phyloP scores from a whole-genome alignment of 2,797 vertebrate species.

The Lepidocolaptes lacrymiger region DNA sequence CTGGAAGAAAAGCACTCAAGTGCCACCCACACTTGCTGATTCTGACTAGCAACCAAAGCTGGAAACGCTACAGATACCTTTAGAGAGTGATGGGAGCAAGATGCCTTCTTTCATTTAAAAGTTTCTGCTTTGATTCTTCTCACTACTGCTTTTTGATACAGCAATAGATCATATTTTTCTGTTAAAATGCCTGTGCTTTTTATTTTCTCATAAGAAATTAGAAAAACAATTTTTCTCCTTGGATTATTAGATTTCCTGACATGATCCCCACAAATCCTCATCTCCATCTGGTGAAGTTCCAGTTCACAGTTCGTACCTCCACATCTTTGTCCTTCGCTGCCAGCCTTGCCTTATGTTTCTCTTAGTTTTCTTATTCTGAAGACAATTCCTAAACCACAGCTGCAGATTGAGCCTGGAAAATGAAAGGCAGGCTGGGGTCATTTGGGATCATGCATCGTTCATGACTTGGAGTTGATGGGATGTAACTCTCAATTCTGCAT shows the following conservation, averaged over 20 bases:
- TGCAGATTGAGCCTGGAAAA: background rate
- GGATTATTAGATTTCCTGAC: background rate
- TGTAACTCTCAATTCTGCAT: background rate
- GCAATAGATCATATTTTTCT: background rate
- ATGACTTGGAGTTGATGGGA: background rate
- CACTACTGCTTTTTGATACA: constrained; percentile 1
- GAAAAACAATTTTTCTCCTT: background rate
- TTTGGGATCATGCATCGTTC: background rate
- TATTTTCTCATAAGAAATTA: background rate
- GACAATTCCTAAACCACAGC: background rate
- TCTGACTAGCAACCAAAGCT: constrained; percentile 46
- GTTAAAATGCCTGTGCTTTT: background rate
- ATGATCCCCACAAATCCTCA: background rate
- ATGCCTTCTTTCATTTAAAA: constrained; percentile 51
- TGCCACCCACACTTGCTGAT: constrained; percentile 47
- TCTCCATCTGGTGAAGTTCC: constrained; percentile 50
- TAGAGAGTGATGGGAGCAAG: constrained; percentile 46
- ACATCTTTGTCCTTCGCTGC: constrained; percentile 16
- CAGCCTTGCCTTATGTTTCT: constrained; percentile 50
- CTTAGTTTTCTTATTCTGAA: background rate
- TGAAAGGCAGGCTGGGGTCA: background rate
- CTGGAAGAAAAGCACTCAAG: constrained; percentile 50
- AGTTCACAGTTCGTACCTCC: constrained; percentile 47
- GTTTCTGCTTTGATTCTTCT: constrained; percentile 31
- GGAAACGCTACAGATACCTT: constrained; percentile 38